These are phyloP conservation scores for Aspidiotus rigidus DNA, from an alignment of 2,888 invertebrate genomes.

Conservation along the genomic window DNA sequence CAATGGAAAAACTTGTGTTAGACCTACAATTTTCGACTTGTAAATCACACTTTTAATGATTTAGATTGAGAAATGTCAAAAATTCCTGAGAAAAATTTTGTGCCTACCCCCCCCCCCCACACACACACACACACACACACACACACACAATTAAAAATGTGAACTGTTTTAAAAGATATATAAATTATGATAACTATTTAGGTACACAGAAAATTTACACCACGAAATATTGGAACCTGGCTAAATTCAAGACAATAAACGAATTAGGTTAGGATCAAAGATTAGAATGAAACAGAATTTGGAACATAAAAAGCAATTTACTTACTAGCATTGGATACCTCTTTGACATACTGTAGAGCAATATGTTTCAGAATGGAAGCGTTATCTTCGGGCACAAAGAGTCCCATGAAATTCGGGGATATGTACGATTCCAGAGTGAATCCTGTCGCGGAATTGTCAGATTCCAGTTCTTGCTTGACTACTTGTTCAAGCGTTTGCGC, in stretches of 20 bases:
- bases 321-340: slow-evolving; percentile 52
- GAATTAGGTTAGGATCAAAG: not conserved
- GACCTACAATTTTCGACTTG: no score
- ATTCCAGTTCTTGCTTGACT: slow-evolving; percentile 53
- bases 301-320: not conserved
- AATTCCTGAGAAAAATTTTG: no score
- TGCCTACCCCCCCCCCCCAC: no score
- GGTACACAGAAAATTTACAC: no score
- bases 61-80: not conserved
- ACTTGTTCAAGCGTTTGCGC: slow-evolving; percentile 63
- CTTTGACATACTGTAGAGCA: slow-evolving; percentile 69
- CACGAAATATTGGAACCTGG: not conserved
- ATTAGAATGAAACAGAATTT: slow-evolving; percentile 7
- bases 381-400: slow-evolving; percentile 74
- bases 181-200: no score
- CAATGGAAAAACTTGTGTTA: not conserved
- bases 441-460: slow-evolving; percentile 41
- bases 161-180: no score
- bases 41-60: not conserved
- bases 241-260: not conserved
- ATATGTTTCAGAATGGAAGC: slow-evolving; percentile 70
- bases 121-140: no score
- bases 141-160: no score
- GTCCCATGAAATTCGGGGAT: slow-evolving; percentile 82
- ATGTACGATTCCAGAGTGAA: slow-evolving; percentile 70